phyloP scores from a whole-genome alignment of 2,113 vertebrate genomes.

The Parotia lawesii region DNA sequence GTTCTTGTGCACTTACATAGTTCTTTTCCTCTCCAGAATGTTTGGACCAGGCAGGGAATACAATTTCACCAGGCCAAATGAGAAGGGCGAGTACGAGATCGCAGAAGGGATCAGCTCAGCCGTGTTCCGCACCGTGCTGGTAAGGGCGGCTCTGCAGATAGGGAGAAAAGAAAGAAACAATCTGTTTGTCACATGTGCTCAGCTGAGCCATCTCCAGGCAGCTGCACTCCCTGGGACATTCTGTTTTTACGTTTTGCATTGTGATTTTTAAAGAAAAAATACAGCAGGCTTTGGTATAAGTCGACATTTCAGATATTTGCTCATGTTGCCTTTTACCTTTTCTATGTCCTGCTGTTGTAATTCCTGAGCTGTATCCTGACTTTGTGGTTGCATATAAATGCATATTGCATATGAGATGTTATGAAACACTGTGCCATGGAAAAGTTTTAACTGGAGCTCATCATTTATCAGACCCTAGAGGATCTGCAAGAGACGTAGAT shows the following conservation, averaged over 20 bases:
- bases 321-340: background rate
- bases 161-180: no score
- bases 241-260: background rate
- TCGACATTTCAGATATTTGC: background rate
- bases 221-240: background rate
- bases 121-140: conserved; percentile 81
- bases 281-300: background rate
- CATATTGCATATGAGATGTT: background rate
- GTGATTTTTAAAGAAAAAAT: background rate
- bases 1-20: background rate
- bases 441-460: background rate
- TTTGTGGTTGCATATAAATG: background rate
- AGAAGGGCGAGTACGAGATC: conserved; percentile 82
- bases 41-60: conserved; percentile 81
- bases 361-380: background rate
- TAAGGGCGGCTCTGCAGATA: conserved; percentile 27
- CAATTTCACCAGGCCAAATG: conserved; percentile 80
- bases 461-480: background rate
- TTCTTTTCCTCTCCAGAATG: conserved; percentile 71
- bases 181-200: background rate
- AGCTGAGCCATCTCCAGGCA: background rate
- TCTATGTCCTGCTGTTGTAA: background rate
- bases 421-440: background rate
- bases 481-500: background rate
- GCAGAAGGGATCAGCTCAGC: conserved; percentile 79